Percentiles rank a stretch among this genome's conserved stretches.
Evolutionary conservation across 2,113 vertebrate species (phyloP).

Genomic region (Vimba vimba): DNA sequence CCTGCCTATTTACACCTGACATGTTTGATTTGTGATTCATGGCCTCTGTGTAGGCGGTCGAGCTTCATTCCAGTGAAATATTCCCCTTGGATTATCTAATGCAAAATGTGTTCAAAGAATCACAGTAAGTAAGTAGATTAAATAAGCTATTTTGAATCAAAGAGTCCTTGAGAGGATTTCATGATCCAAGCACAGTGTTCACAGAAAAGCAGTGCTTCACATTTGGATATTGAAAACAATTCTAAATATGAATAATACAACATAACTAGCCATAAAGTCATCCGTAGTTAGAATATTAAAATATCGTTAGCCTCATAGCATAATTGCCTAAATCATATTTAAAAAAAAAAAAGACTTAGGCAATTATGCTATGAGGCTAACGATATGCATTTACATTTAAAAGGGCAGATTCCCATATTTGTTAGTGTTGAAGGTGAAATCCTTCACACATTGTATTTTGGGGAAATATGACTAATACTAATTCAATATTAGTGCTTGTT

Average conservation of each 20-base stretch:
- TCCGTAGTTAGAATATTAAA: background rate
- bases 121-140: background rate
- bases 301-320: no score
- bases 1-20: background rate
- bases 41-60: background rate
- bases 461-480: background rate
- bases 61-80: background rate
- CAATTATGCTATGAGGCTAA: no score
- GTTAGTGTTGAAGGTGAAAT: background rate
- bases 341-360: no score
- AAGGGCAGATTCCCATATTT: background rate
- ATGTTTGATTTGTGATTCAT: constrained; percentile 14
- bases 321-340: no score
- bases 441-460: background rate
- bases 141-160: background rate
- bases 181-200: background rate
- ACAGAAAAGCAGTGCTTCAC: background rate
- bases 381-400: background rate
- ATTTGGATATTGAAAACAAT: background rate
- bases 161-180: background rate
- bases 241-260: background rate
- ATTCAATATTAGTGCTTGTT: constrained; percentile 2
- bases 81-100: background rate
- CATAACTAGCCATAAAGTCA: background rate
- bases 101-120: background rate